These are phyloP conservation scores for Notodonta dromedarius DNA, from an alignment of 2,888 invertebrate genomes.

Conservation along the genomic window DNA sequence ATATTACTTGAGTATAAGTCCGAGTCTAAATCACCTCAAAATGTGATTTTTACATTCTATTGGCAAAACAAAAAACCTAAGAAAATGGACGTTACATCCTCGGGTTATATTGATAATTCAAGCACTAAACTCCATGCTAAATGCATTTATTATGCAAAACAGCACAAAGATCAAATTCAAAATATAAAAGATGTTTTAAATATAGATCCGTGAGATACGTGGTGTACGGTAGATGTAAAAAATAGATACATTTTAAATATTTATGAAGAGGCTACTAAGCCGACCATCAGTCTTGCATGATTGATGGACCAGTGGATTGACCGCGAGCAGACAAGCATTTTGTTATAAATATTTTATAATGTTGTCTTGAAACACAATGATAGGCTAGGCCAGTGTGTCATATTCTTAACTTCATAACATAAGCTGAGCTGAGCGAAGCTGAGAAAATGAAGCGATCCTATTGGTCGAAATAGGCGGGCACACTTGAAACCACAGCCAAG, in stretches of 20 bases:
- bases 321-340: slow-evolving; percentile 15
- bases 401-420: no score
- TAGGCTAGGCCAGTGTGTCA: no score
- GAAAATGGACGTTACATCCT: background rate
- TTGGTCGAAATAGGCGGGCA: no score
- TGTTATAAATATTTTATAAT: slow-evolving; percentile 8
- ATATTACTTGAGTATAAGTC: no score
- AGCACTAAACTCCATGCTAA: slow-evolving; percentile 40
- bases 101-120: slow-evolving; percentile 6
- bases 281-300: slow-evolving; percentile 44
- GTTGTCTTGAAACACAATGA: no score
- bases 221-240: slow-evolving; percentile 32
- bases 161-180: slow-evolving; percentile 35
- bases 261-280: slow-evolving; percentile 41
- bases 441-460: no score
- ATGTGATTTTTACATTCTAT: background rate
- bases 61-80: slow-evolving; percentile 11
- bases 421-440: no score
- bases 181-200: slow-evolving; percentile 41
- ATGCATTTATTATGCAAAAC: slow-evolving; percentile 53
- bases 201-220: slow-evolving; percentile 41
- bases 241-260: slow-evolving; percentile 46
- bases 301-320: slow-evolving; percentile 35
- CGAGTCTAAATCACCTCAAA: no score
- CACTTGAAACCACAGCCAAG: no score